Evolutionary conservation across 2,797 vertebrate genomes (phyloP).

Genomic region (Chanos chanos): DNA sequence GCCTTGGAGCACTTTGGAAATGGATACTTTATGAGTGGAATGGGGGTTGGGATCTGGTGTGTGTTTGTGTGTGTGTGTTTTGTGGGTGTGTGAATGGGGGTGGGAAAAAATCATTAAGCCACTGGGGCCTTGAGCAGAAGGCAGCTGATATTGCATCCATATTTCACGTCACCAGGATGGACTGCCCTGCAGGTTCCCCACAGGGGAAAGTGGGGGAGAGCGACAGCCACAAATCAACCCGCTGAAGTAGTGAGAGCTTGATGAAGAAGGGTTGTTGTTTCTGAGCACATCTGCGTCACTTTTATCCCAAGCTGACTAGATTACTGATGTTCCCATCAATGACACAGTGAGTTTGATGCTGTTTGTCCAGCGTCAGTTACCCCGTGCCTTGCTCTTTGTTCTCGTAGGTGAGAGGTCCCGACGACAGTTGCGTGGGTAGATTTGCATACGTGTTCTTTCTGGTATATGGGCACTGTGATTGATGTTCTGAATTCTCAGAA

Average conservation of each 20-base stretch:
- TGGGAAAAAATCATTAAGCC: constrained; percentile 50
- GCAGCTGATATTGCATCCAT: constrained; percentile 56
- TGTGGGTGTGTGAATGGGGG: constrained; percentile 15
- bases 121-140: constrained; percentile 53
- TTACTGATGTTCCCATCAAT: too few relatives aligned
- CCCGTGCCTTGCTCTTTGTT: not conserved
- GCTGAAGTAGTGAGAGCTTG: too few relatives aligned
- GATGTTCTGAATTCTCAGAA: constrained; percentile 33
- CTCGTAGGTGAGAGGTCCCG: not conserved
- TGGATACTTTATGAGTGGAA: constrained; percentile 22
- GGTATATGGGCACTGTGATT: constrained; percentile 33
- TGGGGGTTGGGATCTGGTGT: not conserved
- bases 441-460: not conserved
- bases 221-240: constrained; percentile 41
- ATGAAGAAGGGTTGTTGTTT: too few relatives aligned
- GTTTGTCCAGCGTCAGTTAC: too few relatives aligned
- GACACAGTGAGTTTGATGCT: too few relatives aligned
- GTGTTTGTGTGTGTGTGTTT: constrained; percentile 9
- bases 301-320: too few relatives aligned
- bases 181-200: constrained; percentile 19
- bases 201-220: constrained; percentile 45
- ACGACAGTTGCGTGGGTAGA: not conserved
- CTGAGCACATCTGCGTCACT: too few relatives aligned
- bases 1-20: constrained; percentile 33
- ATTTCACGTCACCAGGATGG: constrained; percentile 53